Evolutionary conservation across 1,140 invertebrate species (phyloP), one percentile per base, ranked within the genome.

Genomic region (Eueides isabella): DNA sequence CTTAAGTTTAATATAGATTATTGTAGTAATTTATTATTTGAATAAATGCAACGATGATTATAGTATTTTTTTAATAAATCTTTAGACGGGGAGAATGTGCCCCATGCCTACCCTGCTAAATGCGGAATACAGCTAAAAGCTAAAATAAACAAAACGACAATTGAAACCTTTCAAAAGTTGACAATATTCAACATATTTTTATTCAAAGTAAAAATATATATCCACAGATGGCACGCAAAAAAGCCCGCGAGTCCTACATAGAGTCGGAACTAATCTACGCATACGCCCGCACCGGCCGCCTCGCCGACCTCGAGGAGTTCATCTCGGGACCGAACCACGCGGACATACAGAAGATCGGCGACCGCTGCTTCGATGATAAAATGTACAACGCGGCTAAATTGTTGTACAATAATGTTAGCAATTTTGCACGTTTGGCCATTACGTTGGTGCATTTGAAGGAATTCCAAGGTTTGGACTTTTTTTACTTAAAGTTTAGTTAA

Each of bases 321-420:
- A 98, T 99, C 75, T 98, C 98, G 23, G 98, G 98, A 0, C 99
- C 99, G 2, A 99, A 99, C 94, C 99, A 99, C 94, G 99, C 99
- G 1, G 98, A 99, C 87, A 99, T 99, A 78, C 98, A 99, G 90
- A 99, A 99, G 95, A 99, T 99, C 82, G 99, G 98, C 33, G 99
- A 99, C 91, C 95, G 99, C 16, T 99, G 99, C 93, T 99, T 99
- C 93, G 98, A 99, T 75, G 97, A 99, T 89, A 97, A 98, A 80
- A 99, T 99, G 98, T 99, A 98, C 90, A 99, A 99, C 79, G 98
- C 99, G 2, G 99, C 99, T 9, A 99, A 99, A 90, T 94, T 99
- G 35, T 93, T 99, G 0, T 99, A 99, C 95, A 99, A 99, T 88
- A 99, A 99, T 88, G 98, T 99, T 26, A 99, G 98, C 67, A 99